phyloP scores from a whole-genome alignment of 2,888 invertebrate species.

The Cistogaster globosa region DNA sequence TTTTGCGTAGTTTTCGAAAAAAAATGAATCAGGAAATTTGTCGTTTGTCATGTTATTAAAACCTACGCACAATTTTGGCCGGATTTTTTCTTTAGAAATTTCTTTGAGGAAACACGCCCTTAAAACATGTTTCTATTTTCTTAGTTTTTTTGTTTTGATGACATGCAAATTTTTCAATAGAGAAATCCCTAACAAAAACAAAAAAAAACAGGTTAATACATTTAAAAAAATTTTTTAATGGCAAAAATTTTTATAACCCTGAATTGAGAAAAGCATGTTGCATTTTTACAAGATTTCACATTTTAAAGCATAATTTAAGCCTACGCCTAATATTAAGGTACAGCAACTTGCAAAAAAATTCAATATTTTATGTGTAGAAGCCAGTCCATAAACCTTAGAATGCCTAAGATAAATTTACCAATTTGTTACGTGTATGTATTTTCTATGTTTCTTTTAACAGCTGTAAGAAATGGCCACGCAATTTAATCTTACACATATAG shows the following conservation, averaged over 20 bases:
- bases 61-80: constrained; percentile 69
- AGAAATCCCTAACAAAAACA: constrained; percentile 26
- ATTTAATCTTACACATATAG: constrained; percentile 49
- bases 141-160: constrained; percentile 14
- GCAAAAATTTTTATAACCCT: constrained; percentile 20
- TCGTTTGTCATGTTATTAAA: constrained; percentile 72
- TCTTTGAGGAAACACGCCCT: constrained; percentile 42
- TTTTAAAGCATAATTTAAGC: constrained; percentile 64
- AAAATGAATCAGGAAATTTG: constrained; percentile 68
- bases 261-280: constrained; percentile 35
- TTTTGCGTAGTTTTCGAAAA: constrained; percentile 20
- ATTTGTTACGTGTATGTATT: no score
- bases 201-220: no score
- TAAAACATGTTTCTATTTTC: constrained; percentile 56
- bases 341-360: constrained; percentile 25
- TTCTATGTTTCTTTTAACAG: constrained; percentile 50
- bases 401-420: constrained; percentile 28
- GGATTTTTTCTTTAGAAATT: constrained; percentile 47
- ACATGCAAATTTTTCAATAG: constrained; percentile 65
- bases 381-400: constrained; percentile 38
- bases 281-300: constrained; percentile 59
- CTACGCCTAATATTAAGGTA: constrained; percentile 53
- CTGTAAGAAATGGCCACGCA: constrained; percentile 57
- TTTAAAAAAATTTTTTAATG: constrained; percentile 4
- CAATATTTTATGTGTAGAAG: neutral